Evolutionary conservation across 2,113 vertebrate species (phyloP).

Genomic region (Benitochromis conjunctus): DNA sequence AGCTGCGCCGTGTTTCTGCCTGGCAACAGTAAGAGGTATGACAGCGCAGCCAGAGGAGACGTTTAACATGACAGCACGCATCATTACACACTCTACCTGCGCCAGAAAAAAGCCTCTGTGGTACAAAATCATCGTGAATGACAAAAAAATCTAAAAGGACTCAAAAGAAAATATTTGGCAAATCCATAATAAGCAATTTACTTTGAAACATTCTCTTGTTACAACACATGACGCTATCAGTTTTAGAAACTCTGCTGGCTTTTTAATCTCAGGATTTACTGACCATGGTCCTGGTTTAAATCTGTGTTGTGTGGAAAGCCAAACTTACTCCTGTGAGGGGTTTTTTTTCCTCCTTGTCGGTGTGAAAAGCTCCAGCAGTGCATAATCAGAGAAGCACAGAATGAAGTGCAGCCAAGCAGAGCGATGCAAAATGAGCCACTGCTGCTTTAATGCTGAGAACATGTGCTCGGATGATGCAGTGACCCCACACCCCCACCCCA

Average conservation of each 20-base stretch:
- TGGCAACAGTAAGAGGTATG: slow-evolving; percentile 34
- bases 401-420: slow-evolving; percentile 35
- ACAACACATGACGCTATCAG: not conserved
- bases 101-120: not conserved
- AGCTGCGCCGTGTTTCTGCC: slow-evolving; percentile 22
- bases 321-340: not conserved
- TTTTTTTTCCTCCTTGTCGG: not conserved
- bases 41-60: not conserved
- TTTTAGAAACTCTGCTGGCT: not conserved
- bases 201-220: not conserved
- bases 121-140: not conserved
- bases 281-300: not conserved
- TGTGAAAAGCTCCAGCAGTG: slow-evolving; percentile 12
- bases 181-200: not conserved
- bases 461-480: slow-evolving; percentile 29
- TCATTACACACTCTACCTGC: not conserved
- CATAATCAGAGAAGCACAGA: slow-evolving; percentile 47
- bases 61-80: not conserved
- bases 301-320: not conserved
- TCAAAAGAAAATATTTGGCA: not conserved
- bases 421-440: slow-evolving; percentile 17
- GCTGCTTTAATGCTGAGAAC: slow-evolving; percentile 35
- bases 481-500: not conserved
- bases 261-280: not conserved
- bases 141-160: not conserved